A percentile compares a stretch with the other conserved stretches of the same genome.
Evolutionary conservation across 2,888 invertebrate genomes (phyloP).

Genomic region (Exocentrus adspersus): DNA sequence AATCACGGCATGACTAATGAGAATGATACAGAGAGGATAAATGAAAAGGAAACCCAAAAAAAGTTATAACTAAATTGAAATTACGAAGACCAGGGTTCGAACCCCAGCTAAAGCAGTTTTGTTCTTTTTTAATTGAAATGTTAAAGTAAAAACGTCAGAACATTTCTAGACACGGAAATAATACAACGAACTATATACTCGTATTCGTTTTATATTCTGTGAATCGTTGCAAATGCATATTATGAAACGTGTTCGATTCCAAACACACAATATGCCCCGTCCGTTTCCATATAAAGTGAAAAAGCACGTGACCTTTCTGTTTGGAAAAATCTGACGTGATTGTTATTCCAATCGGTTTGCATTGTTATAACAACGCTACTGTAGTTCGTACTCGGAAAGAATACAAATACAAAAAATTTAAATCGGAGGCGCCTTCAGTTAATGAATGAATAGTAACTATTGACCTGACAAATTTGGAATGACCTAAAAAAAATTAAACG

Average conservation of each 20-base stretch:
- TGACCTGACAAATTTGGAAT: too few species aligned
- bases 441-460: too few species aligned
- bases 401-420: background rate
- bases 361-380: too few species aligned
- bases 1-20: background rate
- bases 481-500: too few species aligned
- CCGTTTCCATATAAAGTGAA: slow-evolving; percentile 8
- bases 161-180: too few species aligned
- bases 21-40: background rate
- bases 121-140: too few species aligned
- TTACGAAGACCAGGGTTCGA: too few species aligned
- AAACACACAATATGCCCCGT: background rate
- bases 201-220: too few species aligned
- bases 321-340: slow-evolving; percentile 5
- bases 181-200: too few species aligned
- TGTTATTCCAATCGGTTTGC: background rate
- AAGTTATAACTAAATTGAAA: too few species aligned
- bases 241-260: background rate
- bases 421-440: background rate
- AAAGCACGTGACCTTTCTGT: slow-evolving; percentile 4
- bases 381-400: background rate
- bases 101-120: too few species aligned
- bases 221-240: background rate
- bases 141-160: too few species aligned
- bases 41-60: background rate